Percentiles rank a stretch among this genome's conserved stretches.
phyloP scores from a whole-genome alignment of 2,797 vertebrate genomes.

The Anas flavirostris region DNA sequence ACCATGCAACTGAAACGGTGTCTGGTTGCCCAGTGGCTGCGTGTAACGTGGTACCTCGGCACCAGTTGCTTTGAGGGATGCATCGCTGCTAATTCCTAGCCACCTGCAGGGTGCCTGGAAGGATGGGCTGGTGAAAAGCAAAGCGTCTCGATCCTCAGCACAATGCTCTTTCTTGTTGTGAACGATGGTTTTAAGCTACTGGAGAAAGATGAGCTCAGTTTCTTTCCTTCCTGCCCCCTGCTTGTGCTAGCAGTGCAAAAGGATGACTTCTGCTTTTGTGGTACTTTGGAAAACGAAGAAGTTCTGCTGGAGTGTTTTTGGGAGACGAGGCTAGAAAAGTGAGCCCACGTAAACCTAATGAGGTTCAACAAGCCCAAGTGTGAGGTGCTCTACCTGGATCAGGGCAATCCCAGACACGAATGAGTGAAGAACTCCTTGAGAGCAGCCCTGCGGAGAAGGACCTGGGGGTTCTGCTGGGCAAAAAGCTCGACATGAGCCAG shows the following conservation, averaged over 20 bases:
- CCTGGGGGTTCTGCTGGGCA: no score
- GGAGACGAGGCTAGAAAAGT: not conserved
- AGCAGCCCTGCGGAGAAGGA: no score
- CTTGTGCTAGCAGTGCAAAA: not conserved
- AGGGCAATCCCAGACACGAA: no score
- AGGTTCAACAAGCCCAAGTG: no score
- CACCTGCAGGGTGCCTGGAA: not conserved
- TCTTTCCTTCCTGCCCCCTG: rapidly evolving
- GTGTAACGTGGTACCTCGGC: not conserved
- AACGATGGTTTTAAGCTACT: not conserved
- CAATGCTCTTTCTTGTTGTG: not conserved
- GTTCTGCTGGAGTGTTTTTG: not conserved
- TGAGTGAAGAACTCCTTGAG: no score
- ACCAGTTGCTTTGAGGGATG: not conserved
- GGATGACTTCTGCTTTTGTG: not conserved
- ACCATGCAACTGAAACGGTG: not conserved
- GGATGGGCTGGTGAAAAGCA: not conserved
- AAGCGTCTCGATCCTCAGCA: no score
- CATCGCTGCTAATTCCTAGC: not conserved
- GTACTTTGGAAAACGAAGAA: not conserved
- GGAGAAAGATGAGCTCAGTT: not conserved
- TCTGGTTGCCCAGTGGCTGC: not conserved
- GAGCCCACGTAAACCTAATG: no score
- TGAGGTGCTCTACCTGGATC: no score
- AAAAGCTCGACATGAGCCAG: no score